phyloP scores from a whole-genome alignment of 2,888 invertebrate genomes.

The Lasiommata megera region DNA sequence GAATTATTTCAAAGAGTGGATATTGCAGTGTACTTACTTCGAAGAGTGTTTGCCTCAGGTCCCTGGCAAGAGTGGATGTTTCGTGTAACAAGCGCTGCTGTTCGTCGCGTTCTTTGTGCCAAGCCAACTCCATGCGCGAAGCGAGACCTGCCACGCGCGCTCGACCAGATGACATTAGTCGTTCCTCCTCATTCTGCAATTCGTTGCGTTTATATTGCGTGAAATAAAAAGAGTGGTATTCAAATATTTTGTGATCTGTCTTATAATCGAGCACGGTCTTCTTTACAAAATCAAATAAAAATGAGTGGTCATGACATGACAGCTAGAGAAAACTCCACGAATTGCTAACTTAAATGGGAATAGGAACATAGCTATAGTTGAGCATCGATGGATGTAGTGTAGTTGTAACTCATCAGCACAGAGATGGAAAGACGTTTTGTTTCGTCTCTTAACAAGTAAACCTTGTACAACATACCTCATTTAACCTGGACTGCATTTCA shows the following conservation, averaged over 20 bases:
- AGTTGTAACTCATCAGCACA: no score
- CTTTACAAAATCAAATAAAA: no score
- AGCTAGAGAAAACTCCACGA: no score
- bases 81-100: conserved; percentile 94
- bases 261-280: no score
- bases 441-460: no score
- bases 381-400: no score
- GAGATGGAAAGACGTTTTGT: no score
- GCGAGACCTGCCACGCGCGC: conserved; percentile 92
- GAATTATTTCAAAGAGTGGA: background rate
- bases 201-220: background rate
- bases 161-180: conserved; percentile 90
- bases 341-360: no score
- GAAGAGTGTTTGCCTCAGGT: conserved; percentile 92
- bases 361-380: no score
- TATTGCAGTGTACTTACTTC: conserved; percentile 75
- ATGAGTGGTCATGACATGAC: no score
- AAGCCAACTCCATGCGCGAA: conserved; percentile 93
- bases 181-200: conserved; percentile 90
- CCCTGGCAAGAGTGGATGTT: conserved; percentile 93
- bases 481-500: conserved; percentile 93
- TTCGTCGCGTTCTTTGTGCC: conserved; percentile 97
- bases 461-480: conserved; percentile 84
- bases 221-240: no score
- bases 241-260: no score